Percentiles rank a stretch among this genome's conserved stretches.
phyloP scores from a whole-genome alignment of 2,113 vertebrate species.

The Narcine bancroftii region DNA sequence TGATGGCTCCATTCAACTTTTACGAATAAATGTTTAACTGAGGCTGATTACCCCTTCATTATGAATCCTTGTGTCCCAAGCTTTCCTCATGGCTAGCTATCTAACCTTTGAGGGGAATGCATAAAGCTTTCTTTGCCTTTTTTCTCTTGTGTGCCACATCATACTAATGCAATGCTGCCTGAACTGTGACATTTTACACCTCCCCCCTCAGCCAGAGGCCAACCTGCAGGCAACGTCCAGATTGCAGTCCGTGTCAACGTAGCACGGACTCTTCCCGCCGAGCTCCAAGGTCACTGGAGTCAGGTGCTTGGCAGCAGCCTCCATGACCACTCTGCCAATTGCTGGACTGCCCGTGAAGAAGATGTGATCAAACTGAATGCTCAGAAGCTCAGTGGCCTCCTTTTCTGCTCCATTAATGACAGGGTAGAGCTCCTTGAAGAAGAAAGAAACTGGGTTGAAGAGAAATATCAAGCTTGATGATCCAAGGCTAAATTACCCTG shows the following conservation, averaged over 20 bases:
- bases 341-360: slow-evolving; percentile 69
- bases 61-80: neutral
- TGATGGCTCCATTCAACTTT: neutral
- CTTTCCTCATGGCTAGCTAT: neutral
- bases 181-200: neutral
- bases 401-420: slow-evolving; percentile 68
- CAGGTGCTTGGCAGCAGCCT: slow-evolving; percentile 71
- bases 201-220: slow-evolving; percentile 16
- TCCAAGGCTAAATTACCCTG: neutral
- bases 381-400: slow-evolving; percentile 75
- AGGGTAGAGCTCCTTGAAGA: slow-evolving; percentile 65
- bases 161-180: neutral
- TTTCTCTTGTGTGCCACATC: too few species aligned
- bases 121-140: too few species aligned
- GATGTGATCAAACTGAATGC: slow-evolving; percentile 75
- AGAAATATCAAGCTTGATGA: neutral
- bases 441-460: neutral
- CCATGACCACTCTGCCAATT: slow-evolving; percentile 77
- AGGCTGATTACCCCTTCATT: neutral
- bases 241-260: slow-evolving; percentile 77
- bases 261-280: slow-evolving; percentile 88
- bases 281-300: slow-evolving; percentile 87
- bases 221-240: slow-evolving; percentile 73
- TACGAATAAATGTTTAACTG: neutral
- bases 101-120: too few species aligned